Conservation (phyloP, 2,113 vertebrate species). For the Myrmecophaga tridactyla region DNA sequence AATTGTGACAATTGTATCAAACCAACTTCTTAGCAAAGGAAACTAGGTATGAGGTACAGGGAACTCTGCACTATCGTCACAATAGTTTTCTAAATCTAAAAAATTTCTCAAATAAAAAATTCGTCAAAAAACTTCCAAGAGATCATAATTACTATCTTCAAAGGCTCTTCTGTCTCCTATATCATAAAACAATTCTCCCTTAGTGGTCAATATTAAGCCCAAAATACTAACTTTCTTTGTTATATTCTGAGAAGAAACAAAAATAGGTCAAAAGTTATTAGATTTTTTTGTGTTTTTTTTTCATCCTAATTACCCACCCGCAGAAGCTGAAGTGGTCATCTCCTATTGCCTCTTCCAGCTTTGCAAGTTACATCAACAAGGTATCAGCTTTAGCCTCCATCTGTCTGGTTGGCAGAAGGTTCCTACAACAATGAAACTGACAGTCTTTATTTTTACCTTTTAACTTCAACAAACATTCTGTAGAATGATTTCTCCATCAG, state of each 20-base stretch:
- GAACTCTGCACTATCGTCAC: background rate
- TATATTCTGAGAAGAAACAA: background rate
- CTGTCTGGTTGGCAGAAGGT: conserved; percentile 27
- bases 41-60: background rate
- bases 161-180: background rate
- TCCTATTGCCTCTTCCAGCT: conserved; percentile 9
- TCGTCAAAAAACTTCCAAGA: background rate
- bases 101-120: background rate
- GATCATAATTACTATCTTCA: background rate
- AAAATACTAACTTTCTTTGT: background rate
- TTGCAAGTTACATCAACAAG: background rate
- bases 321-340: background rate
- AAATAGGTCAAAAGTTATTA: background rate
- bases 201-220: background rate
- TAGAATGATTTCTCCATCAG: background rate
- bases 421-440: background rate
- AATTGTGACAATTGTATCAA: background rate
- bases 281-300: background rate
- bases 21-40: background rate
- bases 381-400: background rate
- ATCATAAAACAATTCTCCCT: background rate
- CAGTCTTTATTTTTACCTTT: background rate
- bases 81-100: background rate
- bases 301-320: background rate
- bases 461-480: background rate